Conservation (phyloP, 1,140 invertebrate genomes). For the Chlorops oryzae region DNA sequence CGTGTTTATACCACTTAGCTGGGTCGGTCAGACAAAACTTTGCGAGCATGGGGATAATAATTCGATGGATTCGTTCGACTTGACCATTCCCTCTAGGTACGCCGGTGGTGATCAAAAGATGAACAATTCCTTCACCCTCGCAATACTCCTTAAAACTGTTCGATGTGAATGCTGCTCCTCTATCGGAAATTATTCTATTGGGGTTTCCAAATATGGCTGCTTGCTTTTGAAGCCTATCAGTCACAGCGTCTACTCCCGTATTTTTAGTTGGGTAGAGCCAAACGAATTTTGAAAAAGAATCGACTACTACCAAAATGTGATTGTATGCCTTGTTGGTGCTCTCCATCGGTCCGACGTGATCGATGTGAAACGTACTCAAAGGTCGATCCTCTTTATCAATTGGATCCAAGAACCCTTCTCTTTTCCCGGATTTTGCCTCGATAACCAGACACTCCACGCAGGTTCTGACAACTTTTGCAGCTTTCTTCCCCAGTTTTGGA, state of each 20-base stretch:
- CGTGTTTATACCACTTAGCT: not conserved
- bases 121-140: constrained; percentile 20
- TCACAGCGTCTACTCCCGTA: constrained; percentile 5
- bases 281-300: too few relatives aligned
- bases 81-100: constrained; percentile 21
- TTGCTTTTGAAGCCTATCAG: constrained; percentile 5
- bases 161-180: constrained; percentile 16
- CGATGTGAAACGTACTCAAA: too few relatives aligned
- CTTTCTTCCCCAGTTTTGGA: too few relatives aligned
- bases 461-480: too few relatives aligned
- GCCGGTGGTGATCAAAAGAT: constrained; percentile 22
- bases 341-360: too few relatives aligned
- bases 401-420: too few relatives aligned
- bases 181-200: constrained; percentile 11
- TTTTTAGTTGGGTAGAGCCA: too few relatives aligned
- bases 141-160: constrained; percentile 17
- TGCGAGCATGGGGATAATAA: constrained; percentile 22
- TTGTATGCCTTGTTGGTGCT: too few relatives aligned
- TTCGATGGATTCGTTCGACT: constrained; percentile 22
- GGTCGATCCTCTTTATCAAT: too few relatives aligned
- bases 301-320: too few relatives aligned
- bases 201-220: constrained; percentile 37
- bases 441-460: too few relatives aligned
- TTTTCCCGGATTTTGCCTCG: too few relatives aligned
- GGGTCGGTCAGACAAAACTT: constrained; percentile 16